Conservation (phyloP, 2,888 invertebrate genomes). For the Timema podura region DNA sequence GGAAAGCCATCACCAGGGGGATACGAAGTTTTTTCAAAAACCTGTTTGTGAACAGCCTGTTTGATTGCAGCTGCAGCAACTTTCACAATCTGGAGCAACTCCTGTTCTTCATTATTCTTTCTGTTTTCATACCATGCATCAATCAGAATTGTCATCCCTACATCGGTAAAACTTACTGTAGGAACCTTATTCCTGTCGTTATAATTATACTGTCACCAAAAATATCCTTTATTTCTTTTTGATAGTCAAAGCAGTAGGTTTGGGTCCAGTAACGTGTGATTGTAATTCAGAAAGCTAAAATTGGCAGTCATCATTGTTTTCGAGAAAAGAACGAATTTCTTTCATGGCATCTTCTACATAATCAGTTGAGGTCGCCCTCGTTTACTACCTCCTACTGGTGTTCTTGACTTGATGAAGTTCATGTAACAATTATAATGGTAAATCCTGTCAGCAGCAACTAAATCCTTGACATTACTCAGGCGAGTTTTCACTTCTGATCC, state of each 20-base stretch:
- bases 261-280: neutral
- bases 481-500: constrained; percentile 3
- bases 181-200: neutral
- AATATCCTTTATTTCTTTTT: neutral
- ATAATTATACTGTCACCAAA: neutral
- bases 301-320: neutral
- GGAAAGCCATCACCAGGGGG: too few relatives aligned
- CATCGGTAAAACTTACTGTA: neutral
- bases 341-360: neutral
- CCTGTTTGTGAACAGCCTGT: neutral
- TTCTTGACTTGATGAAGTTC: too few relatives aligned
- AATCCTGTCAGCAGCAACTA: constrained; percentile 5
- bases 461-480: neutral
- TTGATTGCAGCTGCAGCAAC: constrained; percentile 7
- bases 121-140: constrained; percentile 10
- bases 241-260: neutral
- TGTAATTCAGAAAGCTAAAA: neutral
- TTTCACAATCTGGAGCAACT: neutral
- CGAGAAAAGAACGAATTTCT: neutral
- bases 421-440: too few relatives aligned
- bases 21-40: constrained; percentile 6
- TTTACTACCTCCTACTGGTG: too few relatives aligned
- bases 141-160: constrained; percentile 4
- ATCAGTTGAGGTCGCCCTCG: neutral
- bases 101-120: neutral